Percentiles rank a stretch among this genome's conserved stretches.
Evolutionary conservation across 1,140 invertebrate species (phyloP).

Genomic region (Pogonomyrmex barbatus): DNA sequence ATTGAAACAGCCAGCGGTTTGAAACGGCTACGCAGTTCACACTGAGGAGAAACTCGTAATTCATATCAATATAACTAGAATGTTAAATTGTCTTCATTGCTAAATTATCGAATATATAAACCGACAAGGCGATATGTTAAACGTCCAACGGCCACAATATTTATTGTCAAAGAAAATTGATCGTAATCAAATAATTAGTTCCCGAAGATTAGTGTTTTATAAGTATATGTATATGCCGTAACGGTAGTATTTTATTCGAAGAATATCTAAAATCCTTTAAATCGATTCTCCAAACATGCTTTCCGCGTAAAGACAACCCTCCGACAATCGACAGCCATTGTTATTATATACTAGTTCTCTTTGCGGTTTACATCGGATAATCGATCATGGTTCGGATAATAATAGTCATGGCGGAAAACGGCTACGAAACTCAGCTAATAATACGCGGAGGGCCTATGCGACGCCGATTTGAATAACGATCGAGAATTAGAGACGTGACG

Average conservation of each 20-base stretch:
- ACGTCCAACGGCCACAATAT: neutral
- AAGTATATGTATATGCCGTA: neutral
- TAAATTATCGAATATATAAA: slow-evolving; percentile 19
- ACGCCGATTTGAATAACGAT: slow-evolving; percentile 61
- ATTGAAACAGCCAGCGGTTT: neutral
- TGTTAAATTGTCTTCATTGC: slow-evolving; percentile 44
- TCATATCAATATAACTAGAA: slow-evolving; percentile 7
- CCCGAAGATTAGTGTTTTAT: neutral
- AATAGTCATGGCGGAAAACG: slow-evolving; percentile 44
- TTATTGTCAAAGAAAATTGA: slow-evolving; percentile 8
- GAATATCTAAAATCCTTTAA: neutral
- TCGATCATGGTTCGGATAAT: slow-evolving; percentile 37
- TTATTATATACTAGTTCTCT: slow-evolving; percentile 3
- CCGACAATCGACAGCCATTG: neutral
- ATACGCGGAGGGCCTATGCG: slow-evolving; percentile 35
- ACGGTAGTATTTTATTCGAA: neutral
- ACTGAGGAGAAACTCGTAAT: slow-evolving; percentile 45
- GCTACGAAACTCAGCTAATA: slow-evolving; percentile 49
- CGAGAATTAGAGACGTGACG: slow-evolving; percentile 59
- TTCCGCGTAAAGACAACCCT: slow-evolving; percentile 1
- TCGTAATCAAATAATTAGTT: neutral
- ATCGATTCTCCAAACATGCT: neutral
- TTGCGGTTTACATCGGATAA: slow-evolving; percentile 1
- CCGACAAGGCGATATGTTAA: neutral
- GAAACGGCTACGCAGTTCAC: neutral